phyloP scores from a whole-genome alignment of 2,797 vertebrate genomes.

The Nannoperca australis region DNA sequence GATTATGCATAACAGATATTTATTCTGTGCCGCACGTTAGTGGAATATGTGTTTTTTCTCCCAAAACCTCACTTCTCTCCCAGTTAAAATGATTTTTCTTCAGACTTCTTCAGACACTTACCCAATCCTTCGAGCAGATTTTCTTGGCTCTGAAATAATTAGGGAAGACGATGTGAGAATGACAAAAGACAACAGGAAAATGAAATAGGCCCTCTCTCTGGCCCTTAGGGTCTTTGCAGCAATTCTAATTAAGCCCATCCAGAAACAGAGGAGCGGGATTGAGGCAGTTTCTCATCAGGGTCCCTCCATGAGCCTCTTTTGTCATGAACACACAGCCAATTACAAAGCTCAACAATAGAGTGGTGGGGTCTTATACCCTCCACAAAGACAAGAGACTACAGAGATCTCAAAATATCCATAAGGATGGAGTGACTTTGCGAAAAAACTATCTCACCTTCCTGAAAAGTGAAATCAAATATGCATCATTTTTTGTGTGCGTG shows the following conservation, averaged over 20 bases:
- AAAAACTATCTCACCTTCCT: conserved; percentile 61
- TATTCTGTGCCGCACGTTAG: conserved; percentile 10
- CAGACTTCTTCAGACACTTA: conserved; percentile 74
- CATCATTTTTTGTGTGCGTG: conserved; percentile 22
- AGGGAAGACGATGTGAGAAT: conserved; percentile 78
- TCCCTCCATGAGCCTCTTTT: conserved; percentile 81
- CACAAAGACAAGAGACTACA: conserved; percentile 72
- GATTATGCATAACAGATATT: conserved; percentile 23
- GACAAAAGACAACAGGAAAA: conserved; percentile 85
- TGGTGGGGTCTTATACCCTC: conserved; percentile 76
- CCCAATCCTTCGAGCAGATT: conserved; percentile 75
- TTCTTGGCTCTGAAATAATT: conserved; percentile 81
- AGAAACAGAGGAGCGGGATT: conserved; percentile 82
- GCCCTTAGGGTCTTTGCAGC: conserved; percentile 77
- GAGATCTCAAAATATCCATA: conserved; percentile 75
- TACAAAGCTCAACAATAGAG: conserved; percentile 84
- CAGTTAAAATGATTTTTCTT: conserved; percentile 63
- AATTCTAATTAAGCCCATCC: conserved; percentile 86
- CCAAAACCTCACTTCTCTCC: conserved; percentile 43
- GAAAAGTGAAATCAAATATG: conserved; percentile 59
- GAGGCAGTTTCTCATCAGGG: conserved; percentile 83
- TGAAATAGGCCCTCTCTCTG: conserved; percentile 74
- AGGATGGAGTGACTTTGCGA: conserved; percentile 69
- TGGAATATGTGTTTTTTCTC: conserved; percentile 35
- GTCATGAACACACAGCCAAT: conserved; percentile 84